Conservation (phyloP, 2,113 vertebrate species). For the Columbina picui region DNA sequence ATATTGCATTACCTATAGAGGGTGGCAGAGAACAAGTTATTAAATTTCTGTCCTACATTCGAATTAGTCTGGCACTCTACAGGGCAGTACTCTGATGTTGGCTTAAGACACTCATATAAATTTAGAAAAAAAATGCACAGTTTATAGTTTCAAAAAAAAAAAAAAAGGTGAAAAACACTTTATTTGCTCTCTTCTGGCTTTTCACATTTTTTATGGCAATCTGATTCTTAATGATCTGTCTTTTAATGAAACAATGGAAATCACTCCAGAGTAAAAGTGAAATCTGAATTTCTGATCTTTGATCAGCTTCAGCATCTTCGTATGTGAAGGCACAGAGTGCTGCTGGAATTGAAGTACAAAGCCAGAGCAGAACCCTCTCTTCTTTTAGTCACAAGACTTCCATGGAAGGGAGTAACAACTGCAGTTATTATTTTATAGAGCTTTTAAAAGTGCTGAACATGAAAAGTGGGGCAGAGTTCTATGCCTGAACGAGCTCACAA, state of each 20-base stretch:
- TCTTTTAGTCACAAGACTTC: background rate
- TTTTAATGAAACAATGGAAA: background rate
- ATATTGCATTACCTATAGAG: background rate
- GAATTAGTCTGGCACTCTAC: background rate
- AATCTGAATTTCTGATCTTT: background rate
- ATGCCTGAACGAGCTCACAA: background rate
- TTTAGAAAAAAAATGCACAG: background rate
- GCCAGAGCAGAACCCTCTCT: background rate
- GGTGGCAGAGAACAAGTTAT: background rate
- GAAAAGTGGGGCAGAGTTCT: background rate
- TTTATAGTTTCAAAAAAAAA: background rate
- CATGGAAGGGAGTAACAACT: background rate
- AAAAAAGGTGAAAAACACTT: background rate
- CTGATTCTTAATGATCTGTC: background rate
- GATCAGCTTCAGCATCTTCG: background rate
- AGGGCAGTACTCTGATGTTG: background rate
- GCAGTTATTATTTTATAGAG: background rate
- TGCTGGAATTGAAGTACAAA: background rate
- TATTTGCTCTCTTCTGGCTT: background rate
- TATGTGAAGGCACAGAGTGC: accelerated
- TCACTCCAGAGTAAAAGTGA: background rate
- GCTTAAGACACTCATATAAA: background rate
- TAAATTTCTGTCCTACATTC: background rate
- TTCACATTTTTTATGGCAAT: background rate
- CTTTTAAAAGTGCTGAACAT: background rate